Evolutionary conservation across 2,113 vertebrate genomes (phyloP).

Genomic region (Hoplias malabaricus): DNA sequence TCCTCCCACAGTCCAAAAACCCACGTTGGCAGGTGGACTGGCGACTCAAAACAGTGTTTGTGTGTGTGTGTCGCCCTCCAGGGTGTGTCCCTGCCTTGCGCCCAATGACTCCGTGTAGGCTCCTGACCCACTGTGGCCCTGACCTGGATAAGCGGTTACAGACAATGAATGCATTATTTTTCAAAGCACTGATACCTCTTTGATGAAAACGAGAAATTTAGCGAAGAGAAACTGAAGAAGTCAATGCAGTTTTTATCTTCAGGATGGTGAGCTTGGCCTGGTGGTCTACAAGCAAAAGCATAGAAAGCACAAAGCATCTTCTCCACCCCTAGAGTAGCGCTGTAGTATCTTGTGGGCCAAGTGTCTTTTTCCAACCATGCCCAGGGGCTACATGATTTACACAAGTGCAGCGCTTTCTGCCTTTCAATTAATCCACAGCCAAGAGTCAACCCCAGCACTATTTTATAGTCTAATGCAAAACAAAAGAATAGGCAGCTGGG

Average conservation of each 20-base stretch:
- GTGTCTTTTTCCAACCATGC: slow-evolving; percentile 72
- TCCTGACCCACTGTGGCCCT: too few species aligned
- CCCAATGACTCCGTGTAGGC: too few species aligned
- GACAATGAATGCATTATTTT: too few species aligned
- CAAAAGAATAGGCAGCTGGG: slow-evolving; percentile 7
- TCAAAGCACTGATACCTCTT: too few species aligned
- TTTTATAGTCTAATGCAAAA: slow-evolving; percentile 41
- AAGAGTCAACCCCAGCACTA: slow-evolving; percentile 68
- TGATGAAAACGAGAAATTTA: too few species aligned
- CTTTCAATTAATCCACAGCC: slow-evolving; percentile 80
- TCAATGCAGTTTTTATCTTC: not conserved
- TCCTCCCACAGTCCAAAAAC: too few species aligned
- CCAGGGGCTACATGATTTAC: slow-evolving; percentile 74
- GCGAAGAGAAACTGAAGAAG: not conserved
- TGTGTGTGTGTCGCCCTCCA: too few species aligned
- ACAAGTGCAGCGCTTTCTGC: slow-evolving; percentile 75
- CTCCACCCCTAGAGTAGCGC: slow-evolving; percentile 66
- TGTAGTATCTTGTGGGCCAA: slow-evolving; percentile 60
- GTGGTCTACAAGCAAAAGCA: slow-evolving; percentile 21
- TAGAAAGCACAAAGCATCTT: slow-evolving; percentile 58
- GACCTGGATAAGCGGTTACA: too few species aligned
- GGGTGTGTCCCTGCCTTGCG: too few species aligned
- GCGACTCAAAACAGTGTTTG: too few species aligned
- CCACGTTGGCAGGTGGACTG: too few species aligned
- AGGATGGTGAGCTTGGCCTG: slow-evolving; percentile 2